phyloP scores from a whole-genome alignment of 2,113 vertebrate species.

The Ciconia stormi region DNA sequence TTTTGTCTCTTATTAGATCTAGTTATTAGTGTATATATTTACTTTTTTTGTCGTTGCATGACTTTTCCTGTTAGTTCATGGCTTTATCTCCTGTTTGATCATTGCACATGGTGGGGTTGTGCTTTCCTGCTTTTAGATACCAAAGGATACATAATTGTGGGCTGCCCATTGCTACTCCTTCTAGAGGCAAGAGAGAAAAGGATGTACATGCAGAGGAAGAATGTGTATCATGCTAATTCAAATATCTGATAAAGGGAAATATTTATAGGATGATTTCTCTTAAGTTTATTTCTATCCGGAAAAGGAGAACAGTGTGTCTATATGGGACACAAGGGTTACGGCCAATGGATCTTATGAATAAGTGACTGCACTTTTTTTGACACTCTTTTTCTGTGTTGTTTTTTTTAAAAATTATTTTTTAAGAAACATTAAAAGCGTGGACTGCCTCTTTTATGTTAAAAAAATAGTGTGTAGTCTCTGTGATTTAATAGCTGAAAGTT shows the following conservation, averaged over 20 bases:
- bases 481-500: not conserved
- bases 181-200: not conserved
- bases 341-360: not conserved
- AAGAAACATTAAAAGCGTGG: not conserved
- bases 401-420: not conserved
- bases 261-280: not conserved
- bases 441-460: not conserved
- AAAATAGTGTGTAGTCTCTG: not conserved
- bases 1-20: not conserved
- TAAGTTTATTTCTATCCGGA: not conserved
- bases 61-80: not conserved
- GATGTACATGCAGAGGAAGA: not conserved
- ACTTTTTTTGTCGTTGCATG: not conserved
- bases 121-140: not conserved
- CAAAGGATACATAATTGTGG: fast-evolving
- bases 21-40: not conserved
- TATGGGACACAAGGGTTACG: not conserved
- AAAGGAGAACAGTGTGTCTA: not conserved
- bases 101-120: not conserved
- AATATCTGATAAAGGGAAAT: not conserved
- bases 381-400: not conserved
- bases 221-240: not conserved
- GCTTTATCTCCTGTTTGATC: not conserved
- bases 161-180: not conserved
- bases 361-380: not conserved